Evolutionary conservation across 2,797 vertebrate species (phyloP).

Genomic region (Xyrichtys novacula): DNA sequence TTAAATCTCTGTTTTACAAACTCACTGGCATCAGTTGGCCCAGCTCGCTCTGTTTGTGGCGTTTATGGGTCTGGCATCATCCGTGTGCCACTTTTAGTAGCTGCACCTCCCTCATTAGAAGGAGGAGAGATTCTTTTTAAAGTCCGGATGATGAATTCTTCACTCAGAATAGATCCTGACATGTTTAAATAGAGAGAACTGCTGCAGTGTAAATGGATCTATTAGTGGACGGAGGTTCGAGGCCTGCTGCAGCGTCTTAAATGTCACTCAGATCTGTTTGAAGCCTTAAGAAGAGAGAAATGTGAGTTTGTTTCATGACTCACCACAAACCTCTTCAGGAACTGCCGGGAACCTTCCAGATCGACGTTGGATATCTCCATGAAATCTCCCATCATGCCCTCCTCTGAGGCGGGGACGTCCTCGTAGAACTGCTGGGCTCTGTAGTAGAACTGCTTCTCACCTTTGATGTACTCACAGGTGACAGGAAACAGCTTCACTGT

Average conservation of each 20-base stretch:
- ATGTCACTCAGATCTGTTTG: not conserved
- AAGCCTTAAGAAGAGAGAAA: not conserved
- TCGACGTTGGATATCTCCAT: conserved; percentile 91
- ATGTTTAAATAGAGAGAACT: conserved; percentile 3
- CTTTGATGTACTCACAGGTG: conserved; percentile 95
- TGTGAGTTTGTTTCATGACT: conserved; percentile 63
- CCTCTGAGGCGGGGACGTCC: conserved; percentile 93
- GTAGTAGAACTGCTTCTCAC: conserved; percentile 97
- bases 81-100: conserved; percentile 22
- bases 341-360: conserved; percentile 90
- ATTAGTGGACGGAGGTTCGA: not conserved
- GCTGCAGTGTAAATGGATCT: not conserved
- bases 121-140: conserved; percentile 7
- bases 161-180: conserved; percentile 35
- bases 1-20: not conserved
- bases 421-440: conserved; percentile 94
- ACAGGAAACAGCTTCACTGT: conserved; percentile 95
- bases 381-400: conserved; percentile 98
- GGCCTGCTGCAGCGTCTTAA: not conserved
- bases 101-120: conserved; percentile 16
- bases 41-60: conserved; percentile 5
- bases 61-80: conserved; percentile 41
- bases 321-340: conserved; percentile 95
- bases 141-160: conserved; percentile 18
- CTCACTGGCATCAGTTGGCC: conserved; percentile 23